Percentiles rank a stretch among this genome's conserved stretches.
Evolutionary conservation across 53 echinoderm and acorn worm genomes (phyloP).

Genomic region (Astropecten irregularis): DNA sequence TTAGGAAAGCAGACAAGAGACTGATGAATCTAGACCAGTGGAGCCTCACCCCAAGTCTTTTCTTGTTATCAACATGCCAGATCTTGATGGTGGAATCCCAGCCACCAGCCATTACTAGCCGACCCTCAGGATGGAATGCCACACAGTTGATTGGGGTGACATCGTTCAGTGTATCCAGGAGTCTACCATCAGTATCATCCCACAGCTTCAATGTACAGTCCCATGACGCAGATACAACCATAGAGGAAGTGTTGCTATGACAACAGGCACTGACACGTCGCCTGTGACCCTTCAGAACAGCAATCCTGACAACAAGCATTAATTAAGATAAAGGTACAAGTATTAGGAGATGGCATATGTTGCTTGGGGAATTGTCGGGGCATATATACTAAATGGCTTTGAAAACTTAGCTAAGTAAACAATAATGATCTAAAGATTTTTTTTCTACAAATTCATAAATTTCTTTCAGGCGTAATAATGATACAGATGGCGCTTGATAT

Average conservation of each 20-base stretch:
- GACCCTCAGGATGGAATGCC: conserved; percentile 92
- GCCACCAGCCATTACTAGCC: conserved; percentile 79
- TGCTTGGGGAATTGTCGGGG: no score
- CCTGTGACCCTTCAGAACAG: conserved; percentile 77
- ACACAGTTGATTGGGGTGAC: conserved; percentile 89
- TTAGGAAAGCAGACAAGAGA: no score
- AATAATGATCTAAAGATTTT: no score
- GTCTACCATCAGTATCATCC: conserved; percentile 71
- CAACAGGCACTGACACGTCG: conserved; percentile 81
- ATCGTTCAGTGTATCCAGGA: conserved; percentile 53
- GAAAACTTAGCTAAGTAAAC: no score
- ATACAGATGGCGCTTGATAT: no score
- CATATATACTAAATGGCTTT: no score
- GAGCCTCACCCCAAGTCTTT: conserved; percentile 88
- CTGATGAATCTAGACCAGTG: no score
- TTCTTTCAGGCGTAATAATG: no score
- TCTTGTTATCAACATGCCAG: conserved; percentile 87
- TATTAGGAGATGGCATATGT: no score
- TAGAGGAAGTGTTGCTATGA: conserved; percentile 59
- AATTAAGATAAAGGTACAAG: no score
- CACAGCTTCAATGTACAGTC: conserved; percentile 84
- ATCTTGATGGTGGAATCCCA: conserved; percentile 96
- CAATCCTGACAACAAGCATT: no score
- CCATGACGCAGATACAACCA: conserved; percentile 91
- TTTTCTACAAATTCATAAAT: no score